These are phyloP conservation scores for Sebastes hopkinsi DNA, from an alignment of 2,797 vertebrate genomes.

Conservation along the genomic window DNA sequence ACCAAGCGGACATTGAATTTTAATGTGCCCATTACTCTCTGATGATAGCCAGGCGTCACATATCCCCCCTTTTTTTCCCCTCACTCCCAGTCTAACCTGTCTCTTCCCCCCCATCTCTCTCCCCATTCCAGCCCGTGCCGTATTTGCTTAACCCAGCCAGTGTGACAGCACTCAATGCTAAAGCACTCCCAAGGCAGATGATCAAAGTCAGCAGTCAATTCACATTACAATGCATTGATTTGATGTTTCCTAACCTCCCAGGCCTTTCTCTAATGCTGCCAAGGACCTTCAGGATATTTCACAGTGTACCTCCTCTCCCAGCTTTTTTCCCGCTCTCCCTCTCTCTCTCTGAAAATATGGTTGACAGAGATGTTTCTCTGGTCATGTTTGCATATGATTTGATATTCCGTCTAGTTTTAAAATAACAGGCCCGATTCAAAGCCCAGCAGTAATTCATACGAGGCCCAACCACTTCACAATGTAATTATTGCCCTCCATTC, in stretches of 20 bases:
- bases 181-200: slow-evolving; percentile 84
- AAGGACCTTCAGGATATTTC: slow-evolving; percentile 80
- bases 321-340: slow-evolving; percentile 24
- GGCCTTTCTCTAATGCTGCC: slow-evolving; percentile 83
- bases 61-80: slow-evolving; percentile 24
- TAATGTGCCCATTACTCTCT: slow-evolving; percentile 71
- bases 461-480: slow-evolving; percentile 19
- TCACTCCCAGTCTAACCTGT: slow-evolving; percentile 59
- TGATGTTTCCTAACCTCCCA: slow-evolving; percentile 85
- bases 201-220: slow-evolving; percentile 89
- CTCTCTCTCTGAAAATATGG: slow-evolving; percentile 27
- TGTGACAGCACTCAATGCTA: slow-evolving; percentile 86
- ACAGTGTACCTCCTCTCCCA: slow-evolving; percentile 60
- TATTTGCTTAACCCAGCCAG: slow-evolving; percentile 83
- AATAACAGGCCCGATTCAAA: slow-evolving; percentile 11
- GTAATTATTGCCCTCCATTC: slow-evolving; percentile 61
- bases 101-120: slow-evolving; percentile 57
- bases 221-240: slow-evolving; percentile 86
- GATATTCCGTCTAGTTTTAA: slow-evolving; percentile 22
- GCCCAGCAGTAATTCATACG: slow-evolving; percentile 24
- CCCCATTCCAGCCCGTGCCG: slow-evolving; percentile 71
- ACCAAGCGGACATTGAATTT: slow-evolving; percentile 67
- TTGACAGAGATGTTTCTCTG: slow-evolving; percentile 43
- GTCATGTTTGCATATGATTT: slow-evolving; percentile 42
- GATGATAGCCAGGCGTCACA: slow-evolving; percentile 65